Conservation (phyloP, 2,113 vertebrate species). For the Climacteris rufus region DNA sequence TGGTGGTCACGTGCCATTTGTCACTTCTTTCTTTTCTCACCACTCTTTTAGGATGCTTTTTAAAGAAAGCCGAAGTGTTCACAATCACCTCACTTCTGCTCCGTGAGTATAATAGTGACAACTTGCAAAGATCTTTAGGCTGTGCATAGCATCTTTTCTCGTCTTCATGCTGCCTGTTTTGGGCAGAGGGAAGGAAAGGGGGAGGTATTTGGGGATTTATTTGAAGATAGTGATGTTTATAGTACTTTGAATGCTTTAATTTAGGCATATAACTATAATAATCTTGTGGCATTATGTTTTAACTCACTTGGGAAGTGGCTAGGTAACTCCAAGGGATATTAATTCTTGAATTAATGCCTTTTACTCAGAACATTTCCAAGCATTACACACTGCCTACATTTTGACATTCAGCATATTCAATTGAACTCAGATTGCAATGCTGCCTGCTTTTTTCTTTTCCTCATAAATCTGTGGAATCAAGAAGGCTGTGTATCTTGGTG, state of each 20-base stretch:
- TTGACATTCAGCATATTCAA: neutral
- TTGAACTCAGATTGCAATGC: neutral
- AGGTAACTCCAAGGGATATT: neutral
- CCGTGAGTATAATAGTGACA: constrained; percentile 81
- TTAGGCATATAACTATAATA: neutral
- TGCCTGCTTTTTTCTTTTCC: neutral
- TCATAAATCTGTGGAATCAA: neutral
- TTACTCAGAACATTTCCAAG: neutral
- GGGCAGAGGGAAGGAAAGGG: neutral
- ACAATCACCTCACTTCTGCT: constrained; percentile 94
- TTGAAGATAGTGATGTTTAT: neutral
- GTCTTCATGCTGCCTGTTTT: neutral
- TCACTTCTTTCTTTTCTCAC: neutral
- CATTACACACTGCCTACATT: neutral
- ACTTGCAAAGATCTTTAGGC: neutral
- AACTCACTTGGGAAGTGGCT: neutral
- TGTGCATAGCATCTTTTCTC: neutral
- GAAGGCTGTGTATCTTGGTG: neutral
- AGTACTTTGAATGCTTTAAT: neutral
- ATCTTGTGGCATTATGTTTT: neutral
- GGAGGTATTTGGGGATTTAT: neutral
- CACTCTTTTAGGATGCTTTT: constrained; percentile 86
- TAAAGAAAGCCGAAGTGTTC: constrained; percentile 93
- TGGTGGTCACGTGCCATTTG: neutral
- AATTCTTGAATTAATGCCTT: neutral